Conservation (phyloP, 2,888 invertebrate genomes). For the Ganaspis brasiliensis region DNA sequence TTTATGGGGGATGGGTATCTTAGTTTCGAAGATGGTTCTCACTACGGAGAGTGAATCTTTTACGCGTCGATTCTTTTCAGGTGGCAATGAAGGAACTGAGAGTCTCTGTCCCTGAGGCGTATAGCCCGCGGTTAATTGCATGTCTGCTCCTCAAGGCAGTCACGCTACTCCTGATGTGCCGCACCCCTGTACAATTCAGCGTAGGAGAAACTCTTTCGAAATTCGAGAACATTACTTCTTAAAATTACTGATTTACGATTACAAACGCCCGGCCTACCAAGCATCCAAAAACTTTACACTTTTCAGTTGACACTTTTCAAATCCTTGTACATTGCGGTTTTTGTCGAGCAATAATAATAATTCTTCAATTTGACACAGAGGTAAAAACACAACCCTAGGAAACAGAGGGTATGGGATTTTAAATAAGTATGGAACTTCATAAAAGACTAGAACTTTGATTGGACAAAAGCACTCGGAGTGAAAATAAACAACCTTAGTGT, state of each 20-base stretch:
- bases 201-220: slow-evolving; percentile 55
- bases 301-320: not conserved
- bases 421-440: too few species aligned
- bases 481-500: too few species aligned
- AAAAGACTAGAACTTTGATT: too few species aligned
- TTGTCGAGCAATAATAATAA: not conserved
- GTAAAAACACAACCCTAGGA: too few species aligned
- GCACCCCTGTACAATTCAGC: slow-evolving; percentile 26
- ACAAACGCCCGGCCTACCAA: slow-evolving; percentile 47
- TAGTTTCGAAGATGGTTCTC: slow-evolving; percentile 67
- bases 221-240: slow-evolving; percentile 38
- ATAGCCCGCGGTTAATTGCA: slow-evolving; percentile 79
- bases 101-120: slow-evolving; percentile 70
- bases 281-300: not conserved
- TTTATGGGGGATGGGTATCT: slow-evolving; percentile 73
- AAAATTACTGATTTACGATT: slow-evolving; percentile 62
- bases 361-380: not conserved
- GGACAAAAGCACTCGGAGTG: too few species aligned
- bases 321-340: not conserved
- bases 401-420: not conserved
- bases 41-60: slow-evolving; percentile 52
- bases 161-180: slow-evolving; percentile 58
- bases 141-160: slow-evolving; percentile 75
- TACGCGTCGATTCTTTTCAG: slow-evolving; percentile 32
- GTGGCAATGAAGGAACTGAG: slow-evolving; percentile 59